Percentiles rank a stretch among this genome's conserved stretches.
phyloP scores from a whole-genome alignment of 1,140 invertebrate genomes.

The Cecropterus lyciades region DNA sequence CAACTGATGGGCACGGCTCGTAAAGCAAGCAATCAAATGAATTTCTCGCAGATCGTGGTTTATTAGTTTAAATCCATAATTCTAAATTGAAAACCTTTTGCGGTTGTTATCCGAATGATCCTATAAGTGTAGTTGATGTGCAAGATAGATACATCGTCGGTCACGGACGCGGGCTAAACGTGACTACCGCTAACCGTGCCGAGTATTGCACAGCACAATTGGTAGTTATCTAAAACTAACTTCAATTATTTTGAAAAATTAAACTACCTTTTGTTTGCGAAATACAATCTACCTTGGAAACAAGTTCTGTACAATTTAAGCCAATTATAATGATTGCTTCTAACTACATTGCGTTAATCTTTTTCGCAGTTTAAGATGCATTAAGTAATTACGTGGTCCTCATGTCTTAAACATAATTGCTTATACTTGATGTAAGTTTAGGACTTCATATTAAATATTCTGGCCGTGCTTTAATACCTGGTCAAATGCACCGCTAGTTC shows the following conservation, averaged over 20 bases:
- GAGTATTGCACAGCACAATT: slow-evolving; percentile 27
- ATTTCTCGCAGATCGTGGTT: slow-evolving; percentile 2
- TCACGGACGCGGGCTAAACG: slow-evolving; percentile 26
- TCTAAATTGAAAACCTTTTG: slow-evolving; percentile 4
- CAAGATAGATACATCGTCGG: slow-evolving; percentile 29
- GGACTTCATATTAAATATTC: not conserved
- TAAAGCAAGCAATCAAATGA: slow-evolving; percentile 8
- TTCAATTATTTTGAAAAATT: slow-evolving; percentile 27
- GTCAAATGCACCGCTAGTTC: too few species aligned
- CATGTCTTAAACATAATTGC: slow-evolving; percentile 6
- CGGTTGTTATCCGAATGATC: slow-evolving; percentile 18
- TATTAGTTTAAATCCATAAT: not conserved
- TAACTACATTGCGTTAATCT: slow-evolving; percentile 16
- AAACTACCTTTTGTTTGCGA: slow-evolving; percentile 20
- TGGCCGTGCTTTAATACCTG: not conserved
- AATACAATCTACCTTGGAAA: slow-evolving; percentile 1
- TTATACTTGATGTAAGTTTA: not conserved
- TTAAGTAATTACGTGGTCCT: slow-evolving; percentile 8
- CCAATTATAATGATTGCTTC: slow-evolving; percentile 21
- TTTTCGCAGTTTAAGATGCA: slow-evolving; percentile 14
- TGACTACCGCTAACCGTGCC: slow-evolving; percentile 30
- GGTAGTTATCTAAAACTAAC: slow-evolving; percentile 19
- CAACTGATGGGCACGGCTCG: not conserved
- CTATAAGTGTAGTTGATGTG: slow-evolving; percentile 12
- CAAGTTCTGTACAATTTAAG: slow-evolving; percentile 12